Percentiles rank a stretch among this genome's conserved stretches.
Evolutionary conservation across 2,797 vertebrate species (phyloP).

Genomic region (Microctenopoma lineatum): DNA sequence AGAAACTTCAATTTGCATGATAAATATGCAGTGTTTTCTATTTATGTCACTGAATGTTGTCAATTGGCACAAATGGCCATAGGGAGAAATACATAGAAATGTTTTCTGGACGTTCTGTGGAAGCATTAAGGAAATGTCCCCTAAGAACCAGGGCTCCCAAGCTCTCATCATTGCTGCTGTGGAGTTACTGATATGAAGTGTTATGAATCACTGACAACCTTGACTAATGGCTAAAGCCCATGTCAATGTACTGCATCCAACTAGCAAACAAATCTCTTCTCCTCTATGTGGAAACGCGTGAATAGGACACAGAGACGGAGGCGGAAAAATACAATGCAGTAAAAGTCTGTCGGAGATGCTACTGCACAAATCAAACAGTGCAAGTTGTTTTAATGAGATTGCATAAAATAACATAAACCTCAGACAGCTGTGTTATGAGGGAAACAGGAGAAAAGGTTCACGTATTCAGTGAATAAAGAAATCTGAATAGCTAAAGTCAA

Average conservation of each 20-base stretch:
- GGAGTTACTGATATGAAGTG: slow-evolving; percentile 42
- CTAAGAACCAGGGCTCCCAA: slow-evolving; percentile 23
- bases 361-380: slow-evolving; percentile 5
- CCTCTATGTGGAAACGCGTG: slow-evolving; percentile 18
- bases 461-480: neutral
- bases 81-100: neutral
- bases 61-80: slow-evolving; percentile 11
- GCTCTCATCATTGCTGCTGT: slow-evolving; percentile 16
- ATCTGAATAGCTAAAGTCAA: neutral
- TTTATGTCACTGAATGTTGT: slow-evolving; percentile 5
- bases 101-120: slow-evolving; percentile 30
- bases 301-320: neutral
- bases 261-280: slow-evolving; percentile 36
- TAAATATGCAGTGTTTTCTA: neutral
- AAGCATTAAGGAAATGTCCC: slow-evolving; percentile 43
- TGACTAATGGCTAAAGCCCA: slow-evolving; percentile 57
- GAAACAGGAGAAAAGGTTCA: neutral
- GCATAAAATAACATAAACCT: neutral
- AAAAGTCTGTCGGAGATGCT: slow-evolving; percentile 21
- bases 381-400: neutral
- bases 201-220: slow-evolving; percentile 55
- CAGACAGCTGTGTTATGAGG: neutral
- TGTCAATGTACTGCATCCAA: slow-evolving; percentile 44
- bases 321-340: slow-evolving; percentile 18
- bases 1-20: no score